Evolutionary conservation across 1,140 invertebrate genomes (phyloP), one percentile per base, ranked within the genome.

Genomic region (Druon quercuslanigerum): DNA sequence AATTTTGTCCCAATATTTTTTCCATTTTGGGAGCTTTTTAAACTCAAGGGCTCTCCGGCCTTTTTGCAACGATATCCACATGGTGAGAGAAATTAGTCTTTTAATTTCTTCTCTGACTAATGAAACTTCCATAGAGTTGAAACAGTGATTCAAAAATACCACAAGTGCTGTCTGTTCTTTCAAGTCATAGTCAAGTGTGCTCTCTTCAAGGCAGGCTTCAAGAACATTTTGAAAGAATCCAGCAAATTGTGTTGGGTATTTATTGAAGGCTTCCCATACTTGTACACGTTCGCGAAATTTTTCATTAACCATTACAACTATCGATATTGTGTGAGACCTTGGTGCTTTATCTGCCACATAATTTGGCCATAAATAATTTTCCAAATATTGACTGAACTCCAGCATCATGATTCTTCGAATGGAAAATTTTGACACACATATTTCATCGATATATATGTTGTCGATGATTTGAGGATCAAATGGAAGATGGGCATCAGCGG

Each of bases 301-400:
- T 87, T 99, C 98, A 93, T 99, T 99, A 13, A 99, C 94, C 96
- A 99, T 98, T 0, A 97, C 95, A 50, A 99, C 96, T 80, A 99
- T 98, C 0, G 98, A 99, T 94, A 99, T 95, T 78, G 98, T 94
- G 90, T 99, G 97, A 3, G 95, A 94, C 79, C 95, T 93, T 0
- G 94, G 93, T 1, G 96, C 94, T 71, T 92, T 92, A 16, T 90
- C 92, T 1, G 93, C 92, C 57, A 93, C 91, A 89, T 97, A 99
- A 91, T 99, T 96, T n/a, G 97, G 98, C 98, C 98, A 99, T 16
- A 99, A 89, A 92, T 97, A 99, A 87, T 98, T 97, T 90, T 99
- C 98, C 78, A 99, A 89, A 91, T 99, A 99, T 84, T 99, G 98
- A 86, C 97, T 98, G 86, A 99, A 98, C 90, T 99, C 98, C 50